Percentiles rank a stretch among this genome's conserved stretches.
Evolutionary conservation across 2,113 vertebrate genomes (phyloP).

Genomic region (Sapajus apella): DNA sequence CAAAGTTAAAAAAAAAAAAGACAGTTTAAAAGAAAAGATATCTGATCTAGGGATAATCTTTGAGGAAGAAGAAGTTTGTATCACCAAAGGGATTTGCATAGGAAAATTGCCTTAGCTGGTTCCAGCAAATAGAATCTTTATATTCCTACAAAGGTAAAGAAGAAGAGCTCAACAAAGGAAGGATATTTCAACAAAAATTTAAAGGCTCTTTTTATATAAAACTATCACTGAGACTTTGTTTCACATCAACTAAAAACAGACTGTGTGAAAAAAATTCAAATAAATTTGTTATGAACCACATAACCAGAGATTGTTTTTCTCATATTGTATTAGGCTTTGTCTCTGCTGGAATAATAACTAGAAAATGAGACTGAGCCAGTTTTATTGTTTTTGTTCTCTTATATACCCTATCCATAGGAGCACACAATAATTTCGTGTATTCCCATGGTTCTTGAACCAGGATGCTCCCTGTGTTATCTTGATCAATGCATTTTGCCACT

Average conservation of each 20-base stretch:
- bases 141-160: background rate
- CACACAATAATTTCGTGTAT: background rate
- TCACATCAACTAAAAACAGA: background rate
- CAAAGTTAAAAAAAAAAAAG: background rate
- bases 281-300: background rate
- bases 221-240: background rate
- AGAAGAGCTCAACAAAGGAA: background rate
- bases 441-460: background rate
- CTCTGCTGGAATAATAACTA: background rate
- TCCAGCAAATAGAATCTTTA: background rate
- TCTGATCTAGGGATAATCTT: background rate
- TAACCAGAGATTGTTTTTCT: background rate
- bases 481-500: background rate
- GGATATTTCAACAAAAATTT: too few relatives aligned
- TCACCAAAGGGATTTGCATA: background rate
- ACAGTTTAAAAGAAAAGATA: background rate
- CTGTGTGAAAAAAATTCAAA: background rate
- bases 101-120: background rate
- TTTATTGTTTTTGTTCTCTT: background rate
- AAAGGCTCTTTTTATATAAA: background rate
- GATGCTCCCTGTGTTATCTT: background rate
- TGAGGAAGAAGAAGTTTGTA: background rate
- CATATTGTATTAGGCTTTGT: background rate
- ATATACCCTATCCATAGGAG: background rate
- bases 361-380: background rate